A percentile compares a stretch with the other conserved stretches of the same genome.
Conservation (phyloP, 2,888 invertebrate genomes). For the Baccha elongata region DNA sequence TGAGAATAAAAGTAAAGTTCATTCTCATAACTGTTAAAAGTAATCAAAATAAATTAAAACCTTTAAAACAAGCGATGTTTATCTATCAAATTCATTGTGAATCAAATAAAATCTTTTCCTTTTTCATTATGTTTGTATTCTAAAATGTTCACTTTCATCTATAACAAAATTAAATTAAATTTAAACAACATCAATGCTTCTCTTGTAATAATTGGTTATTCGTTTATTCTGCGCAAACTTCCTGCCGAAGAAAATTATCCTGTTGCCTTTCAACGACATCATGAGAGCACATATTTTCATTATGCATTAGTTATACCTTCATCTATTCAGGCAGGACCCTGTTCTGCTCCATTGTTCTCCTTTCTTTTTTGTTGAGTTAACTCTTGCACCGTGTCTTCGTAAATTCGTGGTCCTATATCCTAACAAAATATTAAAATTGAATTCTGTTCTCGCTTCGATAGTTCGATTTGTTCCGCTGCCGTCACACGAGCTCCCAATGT, state of each 20-base stretch:
- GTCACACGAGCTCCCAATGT: constrained; percentile 51
- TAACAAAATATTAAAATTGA: constrained; percentile 73
- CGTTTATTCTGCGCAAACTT: constrained; percentile 42
- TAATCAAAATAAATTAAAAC: too few relatives aligned
- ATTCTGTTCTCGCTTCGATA: constrained; percentile 67
- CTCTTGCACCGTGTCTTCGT: constrained; percentile 17
- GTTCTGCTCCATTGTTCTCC: constrained; percentile 34
- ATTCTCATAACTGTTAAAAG: too few relatives aligned
- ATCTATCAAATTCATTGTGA: too few relatives aligned
- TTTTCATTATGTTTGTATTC: too few relatives aligned
- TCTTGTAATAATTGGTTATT: constrained; percentile 31
- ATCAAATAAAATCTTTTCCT: too few relatives aligned
- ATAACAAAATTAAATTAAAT: constrained; percentile 42
- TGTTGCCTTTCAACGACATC: constrained; percentile 49
- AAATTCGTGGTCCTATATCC: constrained; percentile 21
- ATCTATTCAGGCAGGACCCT: constrained; percentile 19
- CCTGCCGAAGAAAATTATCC: constrained; percentile 62
- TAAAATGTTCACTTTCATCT: too few relatives aligned
- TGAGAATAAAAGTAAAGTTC: too few relatives aligned
- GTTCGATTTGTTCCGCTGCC: constrained; percentile 72
- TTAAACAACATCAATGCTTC: constrained; percentile 10
- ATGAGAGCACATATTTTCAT: constrained; percentile 41
- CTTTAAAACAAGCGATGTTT: too few relatives aligned
- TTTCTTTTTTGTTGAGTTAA: not conserved
- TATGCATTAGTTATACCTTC: constrained; percentile 1